phyloP scores from a whole-genome alignment of 2,797 vertebrate species.

The Pseudomugil gertrudae region DNA sequence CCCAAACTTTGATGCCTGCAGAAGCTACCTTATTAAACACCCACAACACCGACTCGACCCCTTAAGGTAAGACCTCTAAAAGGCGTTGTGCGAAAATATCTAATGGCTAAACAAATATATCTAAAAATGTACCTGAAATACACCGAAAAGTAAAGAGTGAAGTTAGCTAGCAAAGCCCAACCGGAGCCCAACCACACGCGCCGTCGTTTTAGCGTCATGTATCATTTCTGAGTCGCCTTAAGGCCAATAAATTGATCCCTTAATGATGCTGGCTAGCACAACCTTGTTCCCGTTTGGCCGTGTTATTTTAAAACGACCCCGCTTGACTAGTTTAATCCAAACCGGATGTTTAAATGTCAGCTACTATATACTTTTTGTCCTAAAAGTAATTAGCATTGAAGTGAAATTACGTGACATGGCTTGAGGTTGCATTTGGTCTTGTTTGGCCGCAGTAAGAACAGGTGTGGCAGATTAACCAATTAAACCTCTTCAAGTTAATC shows the following conservation, averaged over 20 bases:
- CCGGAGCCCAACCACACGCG: not conserved
- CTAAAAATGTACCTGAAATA: accelerated
- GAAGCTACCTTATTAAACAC: slow-evolving; percentile 56
- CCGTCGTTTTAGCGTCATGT: not conserved
- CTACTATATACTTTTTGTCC: not conserved
- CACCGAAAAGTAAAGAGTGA: not conserved
- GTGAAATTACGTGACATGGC: not conserved
- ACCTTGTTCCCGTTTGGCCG: not conserved
- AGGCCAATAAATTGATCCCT: no score
- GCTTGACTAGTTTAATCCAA: not conserved
- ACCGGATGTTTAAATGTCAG: not conserved
- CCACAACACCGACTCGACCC: slow-evolving; percentile 42
- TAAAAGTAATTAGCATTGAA: not conserved
- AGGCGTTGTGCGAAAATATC: not conserved
- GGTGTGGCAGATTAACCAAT: slow-evolving; percentile 23
- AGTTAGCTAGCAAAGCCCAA: slow-evolving; percentile 27
- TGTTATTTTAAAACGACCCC: not conserved
- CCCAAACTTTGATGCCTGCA: slow-evolving; percentile 56
- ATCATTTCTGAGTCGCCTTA: not conserved
- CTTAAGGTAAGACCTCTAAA: slow-evolving; percentile 65
- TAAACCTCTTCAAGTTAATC: not conserved
- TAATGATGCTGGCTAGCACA: not conserved
- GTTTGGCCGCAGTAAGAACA: not conserved
- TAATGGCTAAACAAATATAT: no score
- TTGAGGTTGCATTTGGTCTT: not conserved